Evolutionary conservation across 2,113 vertebrate species (phyloP), one percentile per base, ranked within the genome.

Genomic region (Istiophorus platypterus): DNA sequence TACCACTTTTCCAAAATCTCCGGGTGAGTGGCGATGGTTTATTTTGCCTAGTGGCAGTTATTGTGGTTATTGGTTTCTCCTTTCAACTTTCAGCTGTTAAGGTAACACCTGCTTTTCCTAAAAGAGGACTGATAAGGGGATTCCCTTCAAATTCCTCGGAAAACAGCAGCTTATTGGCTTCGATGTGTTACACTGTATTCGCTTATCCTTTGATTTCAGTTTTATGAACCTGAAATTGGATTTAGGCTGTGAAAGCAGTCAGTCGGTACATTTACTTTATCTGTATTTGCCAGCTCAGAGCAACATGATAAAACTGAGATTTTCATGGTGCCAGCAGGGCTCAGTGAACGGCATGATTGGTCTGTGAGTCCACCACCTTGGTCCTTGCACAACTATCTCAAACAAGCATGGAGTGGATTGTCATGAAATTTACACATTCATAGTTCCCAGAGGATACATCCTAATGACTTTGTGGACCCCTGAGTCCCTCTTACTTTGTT

Each of bases 121-220:
- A 80, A 78, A 71, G 58, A 68, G 26, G 24, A 52, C 72, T 18
- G 67, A 84, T 80, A 76, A 58, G 47, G 66, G 57, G 69, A 84
- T 80, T 83, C 10, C 18, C 22, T 5, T 0, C 27, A 42, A 54
- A 76, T 47, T 71, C 65, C 65, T 15, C 7, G 24, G 51, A 64
- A n/a, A 27, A 8, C 9, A 34, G 72, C 47, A 76, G 71, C 56
- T 81, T 69, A 54, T 66, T 14, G 27, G 15, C 72, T 87, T 67
- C 69, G 14, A 80, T 39, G 59, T 74, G 68, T 64, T 66, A 26
- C 15, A 27, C 85, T 62, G 59, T 37, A 9, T 73, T 74, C 37
- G 52, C 71, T 84, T 69, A 63, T 59, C 17, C 61, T 78, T 72
- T 81, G 24, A 80, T 81, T 86, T 81, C 7, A 22, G 4, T 83